phyloP scores from a whole-genome alignment of 2,888 invertebrate species.

The Nymphalis polychloros region DNA sequence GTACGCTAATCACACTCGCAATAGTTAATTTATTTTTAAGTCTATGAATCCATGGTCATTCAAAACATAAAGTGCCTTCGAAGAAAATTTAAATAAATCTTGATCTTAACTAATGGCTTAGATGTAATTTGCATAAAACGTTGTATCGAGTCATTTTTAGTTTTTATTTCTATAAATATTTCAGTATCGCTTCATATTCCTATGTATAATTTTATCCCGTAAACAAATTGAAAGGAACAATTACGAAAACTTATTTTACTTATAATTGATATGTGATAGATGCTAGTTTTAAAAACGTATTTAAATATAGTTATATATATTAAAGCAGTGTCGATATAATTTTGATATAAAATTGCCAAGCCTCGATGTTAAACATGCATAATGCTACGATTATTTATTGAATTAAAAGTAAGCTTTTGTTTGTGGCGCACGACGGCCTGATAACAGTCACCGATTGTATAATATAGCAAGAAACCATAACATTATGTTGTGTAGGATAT shows the following conservation, averaged over 20 bases:
- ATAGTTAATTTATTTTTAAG: slow-evolving; percentile 8
- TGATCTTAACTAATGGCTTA: slow-evolving; percentile 12
- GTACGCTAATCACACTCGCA: background rate
- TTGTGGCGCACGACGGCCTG: background rate
- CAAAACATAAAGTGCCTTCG: slow-evolving; percentile 29
- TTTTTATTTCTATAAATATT: background rate
- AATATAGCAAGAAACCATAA: background rate
- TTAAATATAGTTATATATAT: background rate
- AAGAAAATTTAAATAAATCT: slow-evolving; percentile 20
- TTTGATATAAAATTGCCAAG: background rate
- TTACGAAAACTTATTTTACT: slow-evolving; percentile 6
- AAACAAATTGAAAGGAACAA: background rate
- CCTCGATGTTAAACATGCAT: slow-evolving; percentile 5
- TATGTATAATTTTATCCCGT: background rate
- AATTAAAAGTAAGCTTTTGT: background rate
- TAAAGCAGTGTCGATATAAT: background rate
- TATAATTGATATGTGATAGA: slow-evolving; percentile 24
- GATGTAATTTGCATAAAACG: slow-evolving; percentile 17
- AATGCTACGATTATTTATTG: slow-evolving; percentile 5
- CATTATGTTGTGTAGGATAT: background rate
- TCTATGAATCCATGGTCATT: slow-evolving; percentile 9
- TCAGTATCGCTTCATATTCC: background rate
- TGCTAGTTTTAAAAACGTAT: slow-evolving; percentile 11
- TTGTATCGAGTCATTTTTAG: background rate
- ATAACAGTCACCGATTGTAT: background rate